Base-by-base conservation (phyloP, 1,140 invertebrate genomes). In the Metaphire vulgaris region DNA sequence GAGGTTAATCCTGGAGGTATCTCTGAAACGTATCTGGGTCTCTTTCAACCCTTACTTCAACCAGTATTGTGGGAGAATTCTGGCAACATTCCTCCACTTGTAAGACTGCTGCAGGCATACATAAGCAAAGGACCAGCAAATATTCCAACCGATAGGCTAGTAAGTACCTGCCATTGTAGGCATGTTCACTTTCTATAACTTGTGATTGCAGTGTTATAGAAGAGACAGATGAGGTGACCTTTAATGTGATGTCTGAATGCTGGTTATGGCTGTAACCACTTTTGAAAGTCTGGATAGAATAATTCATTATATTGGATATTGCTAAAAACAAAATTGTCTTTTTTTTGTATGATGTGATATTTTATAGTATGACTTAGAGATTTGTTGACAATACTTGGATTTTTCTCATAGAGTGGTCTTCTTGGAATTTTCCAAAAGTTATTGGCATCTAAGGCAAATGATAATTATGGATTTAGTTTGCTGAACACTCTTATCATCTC, bases 351-450 rank as follows among this genome's bases (percentile, higher is more conserved):
- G 21, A 21, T 56, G 41, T 56, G 21, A n/a, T n/a, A n/a, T n/a
- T n/a, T n/a, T n/a, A n/a, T n/a, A n/a, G n/a, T n/a, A n/a, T n/a
- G n/a, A n/a, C n/a, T n/a, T 56, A 56, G 21, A 56, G 21, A 56
- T 6, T 56, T 56, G 41, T 56, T 6, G 6, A 21, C 6, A 56
- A 12, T 56, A 21, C 21, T 6, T 56, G 41, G 41, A n/a, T n/a
- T n/a, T 78, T 81, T 74, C 41, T 89, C 89, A 21, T 86, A 93
- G 90, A 91, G 89, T 83, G 93, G 92, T 56, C 89, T 98, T 76
- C 85, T 99, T 14, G 96, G 96, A 29, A 92, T 98, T 26, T 99
- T 97, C 84, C 96, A 98, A 84, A 98, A 98, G 87, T 87, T 99
- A 77, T 95, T 98, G 79, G 93, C 95, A 1, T 97, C 95, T 0